Conservation (phyloP, 2,888 invertebrate species). For the Congeria kusceri region DNA sequence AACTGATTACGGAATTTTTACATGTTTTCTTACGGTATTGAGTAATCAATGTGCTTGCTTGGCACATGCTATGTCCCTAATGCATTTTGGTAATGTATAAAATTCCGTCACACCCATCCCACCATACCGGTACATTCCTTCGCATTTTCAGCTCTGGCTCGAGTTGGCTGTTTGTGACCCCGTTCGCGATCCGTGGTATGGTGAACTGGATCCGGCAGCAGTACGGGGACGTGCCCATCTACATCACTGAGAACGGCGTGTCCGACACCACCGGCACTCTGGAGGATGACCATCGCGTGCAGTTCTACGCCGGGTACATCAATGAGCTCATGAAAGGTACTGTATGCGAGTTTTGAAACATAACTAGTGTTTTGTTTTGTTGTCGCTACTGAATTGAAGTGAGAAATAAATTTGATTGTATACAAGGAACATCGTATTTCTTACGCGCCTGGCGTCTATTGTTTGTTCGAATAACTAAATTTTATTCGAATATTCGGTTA, state of each 20-base stretch:
- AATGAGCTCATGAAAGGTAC: constrained; percentile 83
- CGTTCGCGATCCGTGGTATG: constrained; percentile 72
- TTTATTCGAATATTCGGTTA: no score
- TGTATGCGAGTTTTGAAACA: background rate
- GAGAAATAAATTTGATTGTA: no score
- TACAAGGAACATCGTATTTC: no score
- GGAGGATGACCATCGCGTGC: constrained; percentile 76
- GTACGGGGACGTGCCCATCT: constrained; percentile 74
- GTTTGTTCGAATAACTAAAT: no score
- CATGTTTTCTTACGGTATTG: no score
- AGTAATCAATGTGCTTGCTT: no score
- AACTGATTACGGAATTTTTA: no score
- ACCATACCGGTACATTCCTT: no score
- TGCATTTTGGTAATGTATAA: no score
- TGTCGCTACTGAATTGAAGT: background rate
- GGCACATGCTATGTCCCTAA: no score
- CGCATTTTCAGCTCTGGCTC: constrained; percentile 64
- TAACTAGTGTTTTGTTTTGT: background rate
- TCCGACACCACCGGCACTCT: constrained; percentile 71
- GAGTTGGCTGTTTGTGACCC: constrained; percentile 74
- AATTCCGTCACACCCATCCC: no score
- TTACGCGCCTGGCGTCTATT: no score
- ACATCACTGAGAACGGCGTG: constrained; percentile 81
- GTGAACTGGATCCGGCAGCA: constrained; percentile 74
- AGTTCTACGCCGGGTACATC: constrained; percentile 79